Evolutionary conservation across 1,140 invertebrate species (phyloP), one percentile per base, ranked within the genome.

Genomic region (Saxidomus purpurata): DNA sequence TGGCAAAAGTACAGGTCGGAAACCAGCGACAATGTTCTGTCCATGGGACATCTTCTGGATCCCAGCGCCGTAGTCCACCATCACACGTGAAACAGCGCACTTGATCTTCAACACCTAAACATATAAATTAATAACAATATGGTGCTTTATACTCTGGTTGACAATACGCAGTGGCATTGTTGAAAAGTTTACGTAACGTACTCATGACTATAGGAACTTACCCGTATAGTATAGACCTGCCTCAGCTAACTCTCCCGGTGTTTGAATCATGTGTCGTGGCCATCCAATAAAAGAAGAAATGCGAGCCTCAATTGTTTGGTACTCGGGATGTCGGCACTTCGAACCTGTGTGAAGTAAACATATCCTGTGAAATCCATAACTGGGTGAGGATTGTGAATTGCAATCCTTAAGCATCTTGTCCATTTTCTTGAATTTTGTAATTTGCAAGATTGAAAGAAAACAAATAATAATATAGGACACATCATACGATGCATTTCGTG

Each of bases 11-110:
- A 93, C 98, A 98, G 82, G 97, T 97, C 1, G 97, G 96, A 34
- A 90, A 90, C 63, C 69, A 90, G 11, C 63, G 43, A 36, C 61
- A 69, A 94, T 99, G 98, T 93, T 98, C 97, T 74, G 96, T 95
- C 89, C 97, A 96, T 11, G 98, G 98, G 93, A 97, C 96, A 96
- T 97, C 98, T 87, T 96, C 97, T 87, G 93, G 94, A 95, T 97
- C 97, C 98, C 97, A 99, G 91, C 97, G 96, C 90, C 96, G 96
- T 91, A 97, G 96, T 52, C 98, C 95, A 81, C 97, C 97, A 92
- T 97, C 96, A 95, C 98, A 98, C 96, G 97, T 98, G 11, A 97
- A 97, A 96, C 98, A 99, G 90, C 97, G 97, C 0, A 98, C 98
- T 94, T 97, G 96, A 93, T 97, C 97, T 61, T 95, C 97, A 89